Percentiles rank a stretch among this genome's conserved stretches.
Conservation (phyloP, 2,888 invertebrate genomes). For the Chironomus riparius region DNA sequence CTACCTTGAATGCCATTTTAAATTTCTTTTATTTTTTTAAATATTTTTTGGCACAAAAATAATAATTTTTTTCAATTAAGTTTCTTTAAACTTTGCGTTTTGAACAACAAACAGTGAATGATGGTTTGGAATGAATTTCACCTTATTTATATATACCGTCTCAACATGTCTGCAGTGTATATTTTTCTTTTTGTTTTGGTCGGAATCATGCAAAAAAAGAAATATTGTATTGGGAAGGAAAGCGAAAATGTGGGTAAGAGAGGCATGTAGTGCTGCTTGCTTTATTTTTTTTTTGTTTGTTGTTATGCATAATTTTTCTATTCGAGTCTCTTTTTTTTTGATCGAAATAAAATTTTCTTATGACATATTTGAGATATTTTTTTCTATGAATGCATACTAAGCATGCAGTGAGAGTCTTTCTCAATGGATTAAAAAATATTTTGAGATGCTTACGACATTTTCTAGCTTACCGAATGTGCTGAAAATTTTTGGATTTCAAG, state of each 20-base stretch:
- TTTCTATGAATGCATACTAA: too few species aligned
- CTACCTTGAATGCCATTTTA: conserved; percentile 35
- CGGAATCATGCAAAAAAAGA: conserved; percentile 1
- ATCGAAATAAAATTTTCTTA: too few species aligned
- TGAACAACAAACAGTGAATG: conserved; percentile 16
- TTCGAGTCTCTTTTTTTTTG: too few species aligned
- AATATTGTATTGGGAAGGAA: not conserved
- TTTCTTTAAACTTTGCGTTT: not conserved
- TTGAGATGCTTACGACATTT: too few species aligned
- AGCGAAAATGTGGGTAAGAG: conserved; percentile 15
- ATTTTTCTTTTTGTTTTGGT: not conserved
- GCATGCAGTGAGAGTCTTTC: too few species aligned
- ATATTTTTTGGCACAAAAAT: not conserved
- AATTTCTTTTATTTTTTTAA: not conserved
- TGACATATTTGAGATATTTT: too few species aligned
- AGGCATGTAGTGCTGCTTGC: not conserved
- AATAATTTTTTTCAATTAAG: not conserved
- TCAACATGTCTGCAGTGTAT: not conserved
- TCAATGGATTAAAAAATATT: too few species aligned
- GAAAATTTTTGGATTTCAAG: too few species aligned
- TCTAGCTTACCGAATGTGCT: too few species aligned
- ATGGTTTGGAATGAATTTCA: not conserved
- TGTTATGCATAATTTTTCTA: not conserved
- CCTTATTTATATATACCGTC: not conserved
- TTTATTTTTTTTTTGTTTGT: too few species aligned